Percentiles rank a stretch among this genome's conserved stretches.
Conservation (phyloP, 2,113 vertebrate species). For the Coptodon rendalli region DNA sequence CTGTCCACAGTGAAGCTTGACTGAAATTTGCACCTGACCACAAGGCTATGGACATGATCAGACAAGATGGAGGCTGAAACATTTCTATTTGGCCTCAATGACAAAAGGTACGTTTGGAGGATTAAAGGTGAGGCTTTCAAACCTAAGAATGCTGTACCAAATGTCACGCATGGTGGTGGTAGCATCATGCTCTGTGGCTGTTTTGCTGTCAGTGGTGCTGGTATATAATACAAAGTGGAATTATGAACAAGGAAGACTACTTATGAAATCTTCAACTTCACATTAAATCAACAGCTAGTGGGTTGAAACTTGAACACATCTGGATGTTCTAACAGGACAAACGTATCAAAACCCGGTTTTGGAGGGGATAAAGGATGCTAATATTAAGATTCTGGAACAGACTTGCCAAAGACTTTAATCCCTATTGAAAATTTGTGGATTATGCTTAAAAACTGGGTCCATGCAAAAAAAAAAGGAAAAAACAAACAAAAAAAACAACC, state of each 20-base stretch:
- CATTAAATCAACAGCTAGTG: not conserved
- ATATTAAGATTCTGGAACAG: not conserved
- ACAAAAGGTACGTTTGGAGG: not conserved
- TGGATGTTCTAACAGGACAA: not conserved
- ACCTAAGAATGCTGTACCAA: not conserved
- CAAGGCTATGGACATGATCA: not conserved
- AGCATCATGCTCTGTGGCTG: not conserved
- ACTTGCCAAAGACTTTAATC: not conserved
- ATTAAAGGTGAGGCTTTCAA: not conserved
- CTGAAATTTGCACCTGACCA: not conserved
- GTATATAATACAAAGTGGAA: not conserved
- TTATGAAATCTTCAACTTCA: not conserved
- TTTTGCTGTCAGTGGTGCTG: not conserved
- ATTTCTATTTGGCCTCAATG: not conserved
- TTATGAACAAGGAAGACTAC: not conserved
- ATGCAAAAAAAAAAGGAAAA: not conserved
- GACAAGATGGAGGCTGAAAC: not conserved
- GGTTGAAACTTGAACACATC: not conserved
- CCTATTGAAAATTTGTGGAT: not conserved
- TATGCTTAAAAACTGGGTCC: not conserved
- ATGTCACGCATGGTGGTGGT: not conserved
- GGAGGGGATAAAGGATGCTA: not conserved
- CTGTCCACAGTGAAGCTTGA: not conserved
- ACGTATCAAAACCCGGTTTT: fast-evolving
- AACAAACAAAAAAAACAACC: not conserved